phyloP scores from a whole-genome alignment of 1,140 invertebrate species.

The Nautilus pompilius region DNA sequence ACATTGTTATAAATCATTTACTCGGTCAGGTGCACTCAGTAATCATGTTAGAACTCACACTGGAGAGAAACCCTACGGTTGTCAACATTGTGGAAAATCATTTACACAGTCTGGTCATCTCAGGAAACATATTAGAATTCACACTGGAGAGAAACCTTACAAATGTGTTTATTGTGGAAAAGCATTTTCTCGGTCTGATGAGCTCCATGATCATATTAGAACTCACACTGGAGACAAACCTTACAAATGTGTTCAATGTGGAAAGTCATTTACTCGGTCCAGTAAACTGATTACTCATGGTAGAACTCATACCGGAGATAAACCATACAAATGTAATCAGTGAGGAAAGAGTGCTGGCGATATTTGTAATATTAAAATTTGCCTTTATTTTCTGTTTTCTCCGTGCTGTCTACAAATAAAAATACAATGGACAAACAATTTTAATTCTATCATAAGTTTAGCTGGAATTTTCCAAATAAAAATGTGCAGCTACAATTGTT shows the following conservation, averaged over 20 bases:
- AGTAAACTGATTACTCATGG: not conserved
- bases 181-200: not conserved
- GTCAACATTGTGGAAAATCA: conserved; percentile 88
- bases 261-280: not conserved
- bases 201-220: conserved; percentile 54
- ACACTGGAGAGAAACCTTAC: conserved; percentile 4
- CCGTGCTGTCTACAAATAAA: too few species aligned
- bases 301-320: conserved; percentile 44
- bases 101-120: conserved; percentile 74
- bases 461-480: too few species aligned
- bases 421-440: too few species aligned
- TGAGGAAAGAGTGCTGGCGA: too few species aligned
- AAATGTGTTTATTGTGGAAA: not conserved
- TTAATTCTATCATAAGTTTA: too few species aligned
- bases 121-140: conserved; percentile 1
- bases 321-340: conserved; percentile 45
- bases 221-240: conserved; percentile 79
- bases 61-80: conserved; percentile 75
- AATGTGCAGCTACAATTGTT: too few species aligned
- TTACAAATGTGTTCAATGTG: conserved; percentile 62
- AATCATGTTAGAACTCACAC: conserved; percentile 92
- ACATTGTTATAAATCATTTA: conserved; percentile 56
- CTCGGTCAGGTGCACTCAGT: conserved; percentile 93
- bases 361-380: too few species aligned
- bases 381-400: too few species aligned